Conservation (phyloP, 2,888 invertebrate genomes). For the Conus canariensis region DNA sequence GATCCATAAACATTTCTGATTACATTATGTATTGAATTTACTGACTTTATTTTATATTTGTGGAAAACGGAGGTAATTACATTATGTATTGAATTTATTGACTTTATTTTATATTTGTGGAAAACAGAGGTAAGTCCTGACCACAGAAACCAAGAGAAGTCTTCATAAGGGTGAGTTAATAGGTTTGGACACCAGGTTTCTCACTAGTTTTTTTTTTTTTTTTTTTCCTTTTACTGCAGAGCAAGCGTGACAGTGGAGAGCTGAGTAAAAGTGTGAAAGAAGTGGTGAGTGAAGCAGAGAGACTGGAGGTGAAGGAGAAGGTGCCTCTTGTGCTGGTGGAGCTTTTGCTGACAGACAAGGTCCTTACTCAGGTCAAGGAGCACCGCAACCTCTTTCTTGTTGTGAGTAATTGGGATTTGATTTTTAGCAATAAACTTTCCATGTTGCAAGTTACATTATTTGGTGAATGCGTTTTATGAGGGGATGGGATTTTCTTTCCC, state of each 20-base stretch:
- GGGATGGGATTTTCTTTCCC: not conserved
- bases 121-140: too few relatives aligned
- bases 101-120: too few relatives aligned
- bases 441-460: not conserved
- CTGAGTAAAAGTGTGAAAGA: constrained; percentile 78
- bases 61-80: too few relatives aligned
- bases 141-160: too few relatives aligned
- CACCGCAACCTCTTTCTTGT: constrained; percentile 72
- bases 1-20: too few relatives aligned
- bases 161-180: too few relatives aligned
- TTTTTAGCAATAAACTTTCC: not conserved
- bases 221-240: constrained; percentile 37
- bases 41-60: too few relatives aligned
- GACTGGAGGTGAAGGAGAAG: constrained; percentile 95
- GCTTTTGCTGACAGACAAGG: constrained; percentile 85
- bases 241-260: constrained; percentile 54
- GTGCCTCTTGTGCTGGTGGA: constrained; percentile 96
- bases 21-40: too few relatives aligned
- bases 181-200: too few relatives aligned
- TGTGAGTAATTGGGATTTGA: constrained; percentile 57
- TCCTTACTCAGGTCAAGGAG: constrained; percentile 81
- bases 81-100: too few relatives aligned
- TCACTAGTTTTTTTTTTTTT: too few relatives aligned
- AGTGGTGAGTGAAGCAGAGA: constrained; percentile 89
- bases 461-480: not conserved